These are phyloP conservation scores for Peromyscus aztecus DNA, from an alignment of 2,797 vertebrate species.

Conservation along the genomic window DNA sequence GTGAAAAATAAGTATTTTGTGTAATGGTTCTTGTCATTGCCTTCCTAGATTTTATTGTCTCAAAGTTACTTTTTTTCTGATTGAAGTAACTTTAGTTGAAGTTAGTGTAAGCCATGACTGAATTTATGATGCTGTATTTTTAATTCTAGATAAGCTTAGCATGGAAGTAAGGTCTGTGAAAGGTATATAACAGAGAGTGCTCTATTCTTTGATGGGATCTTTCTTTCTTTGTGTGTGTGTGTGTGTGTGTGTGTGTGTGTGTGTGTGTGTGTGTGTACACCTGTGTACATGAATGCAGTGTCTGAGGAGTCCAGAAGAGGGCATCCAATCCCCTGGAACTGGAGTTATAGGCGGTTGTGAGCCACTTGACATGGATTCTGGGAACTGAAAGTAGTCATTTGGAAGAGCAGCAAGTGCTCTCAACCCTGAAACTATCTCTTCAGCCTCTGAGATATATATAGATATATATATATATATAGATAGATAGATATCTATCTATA, in stretches of 20 bases:
- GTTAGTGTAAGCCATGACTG: conserved; percentile 23
- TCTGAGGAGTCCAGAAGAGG: not conserved
- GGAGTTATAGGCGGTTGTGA: not conserved
- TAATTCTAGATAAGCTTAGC: conserved; percentile 43
- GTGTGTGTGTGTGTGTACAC: no score
- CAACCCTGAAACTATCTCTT: not conserved
- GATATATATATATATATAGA: no score
- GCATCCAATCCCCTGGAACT: not conserved
- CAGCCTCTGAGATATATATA: not conserved
- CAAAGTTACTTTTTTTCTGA: not conserved
- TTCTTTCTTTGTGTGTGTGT: not conserved
- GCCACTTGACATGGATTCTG: not conserved
- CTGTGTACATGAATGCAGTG: not conserved
- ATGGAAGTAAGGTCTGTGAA: conserved; percentile 2
- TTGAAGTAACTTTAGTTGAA: conserved; percentile 53
- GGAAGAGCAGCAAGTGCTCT: not conserved
- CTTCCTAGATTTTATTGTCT: conserved; percentile 57
- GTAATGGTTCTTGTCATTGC: conserved; percentile 49
- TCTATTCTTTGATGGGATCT: not conserved
- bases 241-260: not conserved
- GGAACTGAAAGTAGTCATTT: not conserved
- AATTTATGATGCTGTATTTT: not conserved
- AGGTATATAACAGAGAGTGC: not conserved
- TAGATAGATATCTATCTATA: no score
- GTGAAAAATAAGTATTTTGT: conserved; percentile 67